Base-by-base conservation (phyloP, 2,888 invertebrate genomes). In the Bibio marci region DNA sequence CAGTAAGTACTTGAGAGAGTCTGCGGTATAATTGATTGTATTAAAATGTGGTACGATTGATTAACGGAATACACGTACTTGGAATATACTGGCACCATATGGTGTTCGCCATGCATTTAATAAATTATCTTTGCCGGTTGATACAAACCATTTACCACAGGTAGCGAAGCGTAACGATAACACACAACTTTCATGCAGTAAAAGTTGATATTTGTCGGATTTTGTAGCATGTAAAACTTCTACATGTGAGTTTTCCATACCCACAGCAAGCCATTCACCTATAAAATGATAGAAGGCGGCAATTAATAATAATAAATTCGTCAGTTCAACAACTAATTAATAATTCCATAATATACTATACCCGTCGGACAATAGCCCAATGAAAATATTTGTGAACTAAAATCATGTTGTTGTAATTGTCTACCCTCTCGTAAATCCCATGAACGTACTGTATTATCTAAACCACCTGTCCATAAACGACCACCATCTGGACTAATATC, bases 41-140 rank as follows among this genome's bases (percentile, higher is more conserved):
- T n/a, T n/a, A n/a, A n/a, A n/a, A n/a, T n/a, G n/a, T n/a, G n/a
- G n/a, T n/a, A n/a, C n/a, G n/a, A n/a, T n/a, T n/a, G n/a, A n/a
- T n/a, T n/a, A n/a, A n/a, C n/a, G n/a, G n/a, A n/a, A n/a, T 28
- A 31, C 18, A 34, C 51, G 55, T 56, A 91, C 92, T 81, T 94
- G 92, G 73, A 97, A 94, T 70, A 97, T 90, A 55, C 88, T 90
- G 49, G 94, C 92, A 47, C 95, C 95, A 58, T 95, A 94, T 1
- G 97, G 97, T 53, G 95, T 92, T 55, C 94, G 73, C 94, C 95
- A 97, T 30, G 91, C 91, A 63, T 97, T 94, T 40, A 97, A 71
- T 56, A 92, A 69, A 65, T 95, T 95, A 63, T 98, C 97, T 67
- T 95, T 95, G 48, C 94, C 94, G n/a, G 94, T 95, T 47, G 88